Conservation (phyloP, 2,113 vertebrate genomes). For the Oryzias woworae region DNA sequence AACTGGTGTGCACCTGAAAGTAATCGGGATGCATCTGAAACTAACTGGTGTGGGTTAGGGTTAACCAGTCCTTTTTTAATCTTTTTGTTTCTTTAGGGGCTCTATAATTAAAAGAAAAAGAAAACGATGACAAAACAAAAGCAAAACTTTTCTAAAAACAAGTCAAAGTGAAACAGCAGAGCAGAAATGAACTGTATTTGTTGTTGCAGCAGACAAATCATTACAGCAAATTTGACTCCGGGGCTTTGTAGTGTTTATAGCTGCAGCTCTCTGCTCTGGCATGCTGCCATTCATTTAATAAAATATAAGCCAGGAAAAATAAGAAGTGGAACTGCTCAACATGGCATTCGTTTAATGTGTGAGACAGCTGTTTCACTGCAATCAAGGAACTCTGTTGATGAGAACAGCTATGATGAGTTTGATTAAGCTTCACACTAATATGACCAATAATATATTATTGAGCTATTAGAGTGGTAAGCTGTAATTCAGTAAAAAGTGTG, state of each 20-base stretch:
- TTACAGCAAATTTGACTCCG: background rate
- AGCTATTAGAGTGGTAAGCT: slow-evolving; percentile 4
- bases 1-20: too few species aligned
- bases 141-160: background rate
- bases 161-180: background rate
- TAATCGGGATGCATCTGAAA: too few species aligned
- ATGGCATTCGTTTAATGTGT: slow-evolving; percentile 6
- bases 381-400: slow-evolving; percentile 1
- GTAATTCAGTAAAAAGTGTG: background rate
- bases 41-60: too few species aligned
- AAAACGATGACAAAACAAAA: background rate
- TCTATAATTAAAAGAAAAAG: background rate
- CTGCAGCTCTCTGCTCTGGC: background rate
- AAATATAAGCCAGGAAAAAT: slow-evolving; percentile 10
- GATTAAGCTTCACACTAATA: slow-evolving; percentile 7
- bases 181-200: slow-evolving; percentile 1
- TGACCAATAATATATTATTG: background rate
- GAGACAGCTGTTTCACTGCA: slow-evolving; percentile 4
- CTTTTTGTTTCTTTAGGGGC: too few species aligned
- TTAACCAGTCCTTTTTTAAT: too few species aligned
- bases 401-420: slow-evolving; percentile 1
- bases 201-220: slow-evolving; percentile 1
- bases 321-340: background rate
- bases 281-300: slow-evolving; percentile 5
- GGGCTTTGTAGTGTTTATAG: background rate